Evolutionary conservation across 2,113 vertebrate species (phyloP), one percentile per base, ranked within the genome.

Genomic region (Perca fluviatilis): DNA sequence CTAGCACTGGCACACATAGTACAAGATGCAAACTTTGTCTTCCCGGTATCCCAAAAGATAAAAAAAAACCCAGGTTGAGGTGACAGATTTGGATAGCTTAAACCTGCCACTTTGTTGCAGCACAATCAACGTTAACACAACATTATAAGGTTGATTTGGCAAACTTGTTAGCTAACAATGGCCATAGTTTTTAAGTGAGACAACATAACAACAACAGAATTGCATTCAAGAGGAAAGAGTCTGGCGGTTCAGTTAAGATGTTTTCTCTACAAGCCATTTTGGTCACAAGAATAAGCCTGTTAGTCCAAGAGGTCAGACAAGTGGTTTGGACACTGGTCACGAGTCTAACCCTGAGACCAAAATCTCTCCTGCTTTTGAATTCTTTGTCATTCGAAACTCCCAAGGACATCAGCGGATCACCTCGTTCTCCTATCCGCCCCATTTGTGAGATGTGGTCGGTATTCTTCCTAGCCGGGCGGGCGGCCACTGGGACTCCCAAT

Each of bases 401-500:
- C 78, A 91, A 93, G 92, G 92, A 86, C 88, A 18, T 19, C 3
- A 15, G 4, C 64, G 69, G 78, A 85, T 87, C 87, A 86, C 85
- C 81, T 78, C 58, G 1, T 79, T 86, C 76, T 85, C 86, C 85
- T 82, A 5, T 79, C 60, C 51, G 83, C 77, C 80, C 89, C 77
- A 89, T 63, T 90, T 92, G 85, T 53, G 74, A 76, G 69, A 74
- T 2, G 57, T 33, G 85, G 83, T 53, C 43, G 21, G 84, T 68
- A 70, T 83, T 86, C 72, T 82, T 82, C 56, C 0, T 64, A 49
- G 62, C 83, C 27, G 61, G 67, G 80, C 60, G 13, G 63, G 56
- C 27, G 15, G 73, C 87, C 76, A 3, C 14, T 83, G 91, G 89
- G 91, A 93, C 77, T 64, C 77, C 80, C 85, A 23, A 73, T 71